Evolutionary conservation across 92 coral and sea anemone species (phyloP), one percentile per base, ranked within the genome.

Genomic region (Bergia sp.): DNA sequence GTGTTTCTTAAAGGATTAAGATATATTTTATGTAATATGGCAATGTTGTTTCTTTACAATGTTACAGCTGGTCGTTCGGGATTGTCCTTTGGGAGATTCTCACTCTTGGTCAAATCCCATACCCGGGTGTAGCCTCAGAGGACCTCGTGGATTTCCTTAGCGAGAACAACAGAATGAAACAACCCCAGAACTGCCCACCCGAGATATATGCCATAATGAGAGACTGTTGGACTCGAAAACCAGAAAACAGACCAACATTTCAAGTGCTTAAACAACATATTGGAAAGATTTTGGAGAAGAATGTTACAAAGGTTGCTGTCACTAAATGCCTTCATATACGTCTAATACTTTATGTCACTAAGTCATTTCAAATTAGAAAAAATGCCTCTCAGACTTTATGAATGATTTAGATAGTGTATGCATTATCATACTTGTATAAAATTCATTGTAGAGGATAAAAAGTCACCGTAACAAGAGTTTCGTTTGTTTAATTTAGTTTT

Each of bases 41-140:
- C 58, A 53, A 53, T 11, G 58, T 12, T 12, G 58, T 53, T 18
- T 53, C 10, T 42, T 42, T 50, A 18, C 37, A 77, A 42, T 44
- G 57, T 67, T 87, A 1, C 81, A 89, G 91, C 37, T 89, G 91
- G 91, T 89, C 91, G 43, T 89, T 89, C 44, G 91, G 91, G 21
- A 82, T 89, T 58, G 77, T 89, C 5, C 65, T 89, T 1, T 89
- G 91, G 91, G 91, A 89, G 79, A 74, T 89, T 65, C 55, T 89
- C 67, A 89, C 91, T 36, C 88, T 89, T 55, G 91, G 91, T 37
- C 88, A 82, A 45, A 77, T 87, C 71, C 91, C 91, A 37, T 89
- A 89, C 36, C 89, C 89, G 16, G 81, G 76, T 76, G 79, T 89
- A 15, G 85, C 85, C 81, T 55, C 74, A 20, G 88, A 84, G 65